Evolutionary conservation across 37 sponge, comb jelly and placozoan species (phyloP).

Genomic region (Haliclona indistincta): DNA sequence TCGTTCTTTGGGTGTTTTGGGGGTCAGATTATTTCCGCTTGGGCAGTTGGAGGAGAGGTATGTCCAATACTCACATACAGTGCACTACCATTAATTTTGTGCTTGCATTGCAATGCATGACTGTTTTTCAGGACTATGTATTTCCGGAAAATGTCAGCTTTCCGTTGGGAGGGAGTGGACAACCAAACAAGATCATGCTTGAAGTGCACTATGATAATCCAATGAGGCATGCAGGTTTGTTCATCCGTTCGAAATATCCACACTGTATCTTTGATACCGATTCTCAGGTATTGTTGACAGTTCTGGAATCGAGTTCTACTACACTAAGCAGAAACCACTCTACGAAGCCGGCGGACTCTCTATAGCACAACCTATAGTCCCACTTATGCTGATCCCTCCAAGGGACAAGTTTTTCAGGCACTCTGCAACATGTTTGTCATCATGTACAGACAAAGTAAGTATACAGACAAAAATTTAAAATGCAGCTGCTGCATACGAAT

Average conservation of each 20-base stretch:
- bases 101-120: too few relatives aligned
- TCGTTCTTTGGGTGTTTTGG: neutral
- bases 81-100: neutral
- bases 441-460: neutral
- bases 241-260: too few relatives aligned
- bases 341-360: neutral
- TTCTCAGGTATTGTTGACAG: neutral
- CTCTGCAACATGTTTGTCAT: neutral
- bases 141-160: slow-evolving; percentile 56
- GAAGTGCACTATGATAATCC: slow-evolving; percentile 81
- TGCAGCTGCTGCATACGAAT: neutral
- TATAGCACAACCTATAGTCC: neutral
- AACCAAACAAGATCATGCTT: slow-evolving; percentile 25
- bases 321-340: neutral
- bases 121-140: slow-evolving; percentile 60
- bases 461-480: neutral
- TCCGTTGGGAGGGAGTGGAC: slow-evolving; percentile 64
- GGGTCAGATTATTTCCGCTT: slow-evolving; percentile 12
- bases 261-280: too few relatives aligned
- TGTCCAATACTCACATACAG: neutral
- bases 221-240: slow-evolving; percentile 9
- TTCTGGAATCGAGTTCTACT: neutral
- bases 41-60: slow-evolving; percentile 46
- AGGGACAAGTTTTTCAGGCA: neutral
- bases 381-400: neutral